Evolutionary conservation across 35 echinoderm and acorn worm genomes (phyloP).

Genomic region (Apostichopus parvimensis): DNA sequence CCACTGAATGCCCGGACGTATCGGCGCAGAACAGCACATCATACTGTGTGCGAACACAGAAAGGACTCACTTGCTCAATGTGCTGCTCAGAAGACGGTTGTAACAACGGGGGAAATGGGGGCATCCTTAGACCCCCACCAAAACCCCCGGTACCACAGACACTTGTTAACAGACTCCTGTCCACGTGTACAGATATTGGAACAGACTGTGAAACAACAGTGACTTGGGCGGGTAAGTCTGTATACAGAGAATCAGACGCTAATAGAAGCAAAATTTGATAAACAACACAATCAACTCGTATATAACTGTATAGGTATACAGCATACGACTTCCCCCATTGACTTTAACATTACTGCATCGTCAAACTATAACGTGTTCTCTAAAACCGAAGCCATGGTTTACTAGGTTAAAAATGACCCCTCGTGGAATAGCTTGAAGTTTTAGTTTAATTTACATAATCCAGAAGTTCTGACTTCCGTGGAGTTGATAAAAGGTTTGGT

Average conservation of each 20-base stretch:
- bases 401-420: too few relatives aligned
- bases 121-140: conserved; percentile 16
- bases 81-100: conserved; percentile 8
- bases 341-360: too few relatives aligned
- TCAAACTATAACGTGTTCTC: too few relatives aligned
- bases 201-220: conserved; percentile 16
- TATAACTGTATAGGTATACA: too few relatives aligned
- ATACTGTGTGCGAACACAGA: conserved; percentile 25
- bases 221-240: conserved; percentile 33
- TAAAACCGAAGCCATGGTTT: too few relatives aligned
- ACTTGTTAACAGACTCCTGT: conserved; percentile 3
- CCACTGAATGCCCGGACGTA: conserved; percentile 8
- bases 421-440: too few relatives aligned
- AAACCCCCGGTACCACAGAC: conserved; percentile 25
- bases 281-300: too few relatives aligned
- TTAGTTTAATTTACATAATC: too few relatives aligned
- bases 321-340: too few relatives aligned
- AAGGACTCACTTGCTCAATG: conserved; percentile 15
- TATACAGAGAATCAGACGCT: too few relatives aligned
- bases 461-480: too few relatives aligned
- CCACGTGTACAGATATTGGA: not conserved
- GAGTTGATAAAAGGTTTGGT: too few relatives aligned
- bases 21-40: not conserved
- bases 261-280: not conserved
- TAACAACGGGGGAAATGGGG: conserved; percentile 34